Conservation (phyloP, 2,113 vertebrate species). For the Columba livia region DNA sequence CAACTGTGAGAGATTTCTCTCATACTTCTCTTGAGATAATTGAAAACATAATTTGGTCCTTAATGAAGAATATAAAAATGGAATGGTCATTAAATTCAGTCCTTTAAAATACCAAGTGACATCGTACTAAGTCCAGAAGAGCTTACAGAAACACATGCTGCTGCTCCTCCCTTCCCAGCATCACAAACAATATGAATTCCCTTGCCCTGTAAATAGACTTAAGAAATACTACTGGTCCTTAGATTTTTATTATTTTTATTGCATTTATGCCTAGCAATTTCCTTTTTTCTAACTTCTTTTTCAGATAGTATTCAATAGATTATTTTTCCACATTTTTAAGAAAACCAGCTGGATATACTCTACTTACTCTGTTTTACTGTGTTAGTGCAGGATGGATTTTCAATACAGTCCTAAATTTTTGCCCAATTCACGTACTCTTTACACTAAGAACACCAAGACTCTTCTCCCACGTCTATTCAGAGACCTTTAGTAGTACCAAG, state of each 20-base stretch:
- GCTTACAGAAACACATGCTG: background rate
- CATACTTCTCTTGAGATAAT: background rate
- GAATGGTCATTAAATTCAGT: background rate
- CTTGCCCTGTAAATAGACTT: background rate
- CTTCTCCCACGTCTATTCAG: rapidly evolving
- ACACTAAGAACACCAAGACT: rapidly evolving
- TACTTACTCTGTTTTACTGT: background rate
- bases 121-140: background rate
- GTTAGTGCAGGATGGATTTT: background rate
- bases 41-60: background rate
- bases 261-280: background rate
- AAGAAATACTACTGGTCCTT: background rate
- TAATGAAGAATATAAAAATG: background rate
- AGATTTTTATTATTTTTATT: background rate
- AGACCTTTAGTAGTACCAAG: background rate
- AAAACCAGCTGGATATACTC: background rate
- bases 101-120: background rate
- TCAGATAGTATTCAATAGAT: background rate
- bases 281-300: background rate
- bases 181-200: background rate
- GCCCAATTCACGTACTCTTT: background rate
- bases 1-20: background rate
- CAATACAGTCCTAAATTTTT: background rate
- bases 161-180: background rate
- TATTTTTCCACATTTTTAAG: background rate